Percentiles rank a stretch among this genome's conserved stretches.
Evolutionary conservation across 2,113 vertebrate species (phyloP).

Genomic region (Rynchops niger): DNA sequence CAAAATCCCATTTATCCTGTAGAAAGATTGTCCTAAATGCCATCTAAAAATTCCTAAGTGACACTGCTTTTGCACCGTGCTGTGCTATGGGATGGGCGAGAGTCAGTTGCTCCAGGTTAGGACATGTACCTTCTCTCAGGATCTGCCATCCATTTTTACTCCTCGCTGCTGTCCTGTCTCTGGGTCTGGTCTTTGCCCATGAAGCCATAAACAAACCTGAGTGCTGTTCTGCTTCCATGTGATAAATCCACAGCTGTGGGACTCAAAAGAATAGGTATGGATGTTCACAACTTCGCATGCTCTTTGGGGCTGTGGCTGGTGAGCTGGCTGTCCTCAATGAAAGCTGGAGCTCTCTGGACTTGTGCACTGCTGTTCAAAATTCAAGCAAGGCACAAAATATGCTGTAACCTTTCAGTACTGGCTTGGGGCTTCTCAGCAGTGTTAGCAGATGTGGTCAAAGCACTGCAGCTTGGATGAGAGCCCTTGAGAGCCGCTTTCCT

Average conservation of each 20-base stretch:
- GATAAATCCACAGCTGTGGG: neutral
- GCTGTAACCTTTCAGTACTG: neutral
- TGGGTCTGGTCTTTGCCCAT: neutral
- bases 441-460: neutral
- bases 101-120: neutral
- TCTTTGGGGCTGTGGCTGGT: neutral
- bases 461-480: neutral
- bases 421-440: neutral
- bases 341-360: neutral
- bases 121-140: neutral
- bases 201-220: neutral
- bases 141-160: neutral
- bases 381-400: neutral
- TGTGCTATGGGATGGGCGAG: neutral
- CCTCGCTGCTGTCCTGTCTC: neutral
- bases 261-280: neutral
- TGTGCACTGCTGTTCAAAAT: neutral
- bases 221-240: fast-evolving
- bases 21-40: neutral
- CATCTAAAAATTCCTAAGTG: neutral
- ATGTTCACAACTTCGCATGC: neutral
- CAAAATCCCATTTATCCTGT: neutral
- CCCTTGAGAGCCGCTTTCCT: neutral
- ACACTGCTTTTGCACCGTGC: neutral
- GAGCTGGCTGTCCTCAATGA: neutral